Percentiles rank a stretch among this genome's conserved stretches.
These are phyloP conservation scores for Harpagoxenus sublaevis DNA, from an alignment of 2,888 invertebrate genomes.

Conservation along the genomic window DNA sequence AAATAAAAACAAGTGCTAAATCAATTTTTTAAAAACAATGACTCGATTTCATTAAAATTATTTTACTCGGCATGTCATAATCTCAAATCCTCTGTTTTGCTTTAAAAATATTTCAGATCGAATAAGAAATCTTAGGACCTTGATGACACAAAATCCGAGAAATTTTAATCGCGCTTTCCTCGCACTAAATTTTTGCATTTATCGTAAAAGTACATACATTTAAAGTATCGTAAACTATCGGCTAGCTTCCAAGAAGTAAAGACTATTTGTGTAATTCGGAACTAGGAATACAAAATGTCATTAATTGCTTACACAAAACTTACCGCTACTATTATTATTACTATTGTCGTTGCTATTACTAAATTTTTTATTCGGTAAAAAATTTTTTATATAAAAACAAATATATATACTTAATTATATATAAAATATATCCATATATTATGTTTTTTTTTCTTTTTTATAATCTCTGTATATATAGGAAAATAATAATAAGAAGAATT, in stretches of 20 bases:
- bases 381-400: neutral
- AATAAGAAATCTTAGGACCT: neutral
- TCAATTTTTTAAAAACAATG: neutral
- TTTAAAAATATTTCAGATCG: neutral
- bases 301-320: constrained; percentile 24
- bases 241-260: constrained; percentile 18
- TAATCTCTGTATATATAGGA: neutral
- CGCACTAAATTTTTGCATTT: constrained; percentile 20
- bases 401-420: neutral
- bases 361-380: neutral
- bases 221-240: constrained; percentile 15
- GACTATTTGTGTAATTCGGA: neutral
- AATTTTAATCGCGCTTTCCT: neutral
- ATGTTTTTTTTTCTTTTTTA: neutral
- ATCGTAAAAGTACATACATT: no score
- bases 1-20: neutral
- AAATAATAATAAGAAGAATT: neutral
- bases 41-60: neutral
- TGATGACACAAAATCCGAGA: neutral
- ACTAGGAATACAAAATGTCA: constrained; percentile 14
- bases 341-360: constrained; percentile 15
- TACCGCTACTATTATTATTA: constrained; percentile 27
- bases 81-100: neutral
- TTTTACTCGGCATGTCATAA: neutral
- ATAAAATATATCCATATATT: neutral